Evolutionary conservation across 2,797 vertebrate genomes (phyloP).

Genomic region (Gadopsis marmoratus): DNA sequence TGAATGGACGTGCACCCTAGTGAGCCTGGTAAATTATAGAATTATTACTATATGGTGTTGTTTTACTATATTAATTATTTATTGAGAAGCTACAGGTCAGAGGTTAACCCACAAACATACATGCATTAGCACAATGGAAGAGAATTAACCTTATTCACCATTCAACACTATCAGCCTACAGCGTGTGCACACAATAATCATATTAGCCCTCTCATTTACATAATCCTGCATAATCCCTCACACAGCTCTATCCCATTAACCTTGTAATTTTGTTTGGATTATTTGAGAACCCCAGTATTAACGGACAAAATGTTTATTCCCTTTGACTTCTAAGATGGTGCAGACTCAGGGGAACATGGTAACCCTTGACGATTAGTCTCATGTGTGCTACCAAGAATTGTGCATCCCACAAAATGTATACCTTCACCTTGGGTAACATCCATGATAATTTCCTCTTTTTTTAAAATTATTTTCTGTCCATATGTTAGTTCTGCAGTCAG

Average conservation of each 20-base stretch:
- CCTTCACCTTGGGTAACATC: conserved; percentile 33
- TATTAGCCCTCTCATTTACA: conserved; percentile 58
- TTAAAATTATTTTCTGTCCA: conserved; percentile 18
- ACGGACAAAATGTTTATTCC: background rate
- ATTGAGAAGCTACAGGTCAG: conserved; percentile 16
- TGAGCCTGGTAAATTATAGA: background rate
- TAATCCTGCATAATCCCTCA: conserved; percentile 53
- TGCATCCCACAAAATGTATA: conserved; percentile 52
- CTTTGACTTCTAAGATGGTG: background rate
- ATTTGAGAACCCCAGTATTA: background rate
- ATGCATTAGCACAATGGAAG: conserved; percentile 30
- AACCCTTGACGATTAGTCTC: background rate
- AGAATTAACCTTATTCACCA: conserved; percentile 36
- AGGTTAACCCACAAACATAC: conserved; percentile 15
- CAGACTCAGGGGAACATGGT: background rate
- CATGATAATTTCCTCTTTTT: conserved; percentile 41
- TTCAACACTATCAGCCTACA: conserved; percentile 29
- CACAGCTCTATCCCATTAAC: conserved; percentile 58
- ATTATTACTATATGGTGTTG: background rate
- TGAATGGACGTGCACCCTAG: background rate
- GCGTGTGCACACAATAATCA: conserved; percentile 39
- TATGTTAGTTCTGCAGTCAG: conserved; percentile 23
- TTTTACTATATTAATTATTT: background rate
- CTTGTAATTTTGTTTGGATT: conserved; percentile 42
- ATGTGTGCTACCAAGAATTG: conserved; percentile 15